These are phyloP conservation scores for Achroia grisella DNA, from an alignment of 1,140 invertebrate genomes.

Conservation along the genomic window DNA sequence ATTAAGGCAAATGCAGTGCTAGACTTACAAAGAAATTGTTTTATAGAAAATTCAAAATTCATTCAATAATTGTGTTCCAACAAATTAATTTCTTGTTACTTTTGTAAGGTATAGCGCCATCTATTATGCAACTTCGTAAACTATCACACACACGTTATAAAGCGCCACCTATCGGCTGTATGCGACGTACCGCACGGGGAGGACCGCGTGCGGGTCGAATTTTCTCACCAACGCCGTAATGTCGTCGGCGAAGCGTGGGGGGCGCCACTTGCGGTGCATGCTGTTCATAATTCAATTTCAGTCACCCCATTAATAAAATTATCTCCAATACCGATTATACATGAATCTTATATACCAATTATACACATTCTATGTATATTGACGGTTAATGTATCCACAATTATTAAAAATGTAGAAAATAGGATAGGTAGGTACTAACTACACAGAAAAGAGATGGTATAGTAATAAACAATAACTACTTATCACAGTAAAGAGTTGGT, in stretches of 20 bases:
- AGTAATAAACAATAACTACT: too few species aligned
- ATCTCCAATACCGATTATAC: too few species aligned
- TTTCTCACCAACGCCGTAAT: conserved; percentile 82
- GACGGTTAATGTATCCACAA: too few species aligned
- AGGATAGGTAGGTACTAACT: too few species aligned
- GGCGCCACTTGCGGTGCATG: conserved; percentile 80
- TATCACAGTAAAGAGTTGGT: too few species aligned
- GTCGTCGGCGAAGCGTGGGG: conserved; percentile 81
- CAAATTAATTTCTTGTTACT: not conserved
- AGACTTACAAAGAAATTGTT: conserved; percentile 14
- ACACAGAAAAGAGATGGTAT: too few species aligned
- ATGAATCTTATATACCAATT: too few species aligned
- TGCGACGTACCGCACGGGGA: conserved; percentile 67
- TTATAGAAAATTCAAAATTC: not conserved
- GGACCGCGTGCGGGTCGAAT: conserved; percentile 79
- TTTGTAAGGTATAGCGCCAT: conserved; percentile 27
- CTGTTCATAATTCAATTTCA: conserved; percentile 67
- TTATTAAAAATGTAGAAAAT: too few species aligned
- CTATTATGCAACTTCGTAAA: conserved; percentile 35
- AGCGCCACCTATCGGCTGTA: conserved; percentile 60
- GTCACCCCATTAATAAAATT: conserved; percentile 20
- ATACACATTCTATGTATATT: too few species aligned
- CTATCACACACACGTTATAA: conserved; percentile 40
- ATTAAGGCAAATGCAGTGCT: conserved; percentile 20
- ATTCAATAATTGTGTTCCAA: not conserved